phyloP scores from a whole-genome alignment of 2,797 vertebrate genomes.

The Girardinus metallicus region DNA sequence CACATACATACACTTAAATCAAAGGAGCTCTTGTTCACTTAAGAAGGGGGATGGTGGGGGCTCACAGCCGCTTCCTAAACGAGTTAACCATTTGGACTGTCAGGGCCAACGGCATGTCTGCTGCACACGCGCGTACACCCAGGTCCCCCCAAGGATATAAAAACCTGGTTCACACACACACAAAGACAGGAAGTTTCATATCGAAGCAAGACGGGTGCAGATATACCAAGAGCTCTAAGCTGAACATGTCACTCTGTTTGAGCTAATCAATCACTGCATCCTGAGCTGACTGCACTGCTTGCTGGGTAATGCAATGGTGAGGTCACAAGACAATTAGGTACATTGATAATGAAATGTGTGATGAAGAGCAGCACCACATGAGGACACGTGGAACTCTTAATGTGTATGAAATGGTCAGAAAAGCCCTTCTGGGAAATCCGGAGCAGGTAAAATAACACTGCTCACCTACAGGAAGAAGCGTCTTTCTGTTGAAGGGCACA shows the following conservation, averaged over 20 bases:
- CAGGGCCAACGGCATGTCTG: constrained; percentile 71
- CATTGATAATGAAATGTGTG: constrained; percentile 1
- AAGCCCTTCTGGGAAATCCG: neutral
- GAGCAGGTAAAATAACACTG: neutral
- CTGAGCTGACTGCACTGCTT: constrained; percentile 18
- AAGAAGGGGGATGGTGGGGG: constrained; percentile 55
- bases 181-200: constrained; percentile 36
- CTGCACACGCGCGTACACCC: constrained; percentile 12
- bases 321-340: constrained; percentile 21
- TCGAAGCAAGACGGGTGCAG: constrained; percentile 33
- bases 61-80: constrained; percentile 84
- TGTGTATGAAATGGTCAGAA: neutral
- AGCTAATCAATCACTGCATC: constrained; percentile 38
- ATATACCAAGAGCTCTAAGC: constrained; percentile 32
- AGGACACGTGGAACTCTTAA: neutral
- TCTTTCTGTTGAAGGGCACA: neutral
- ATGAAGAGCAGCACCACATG: neutral
- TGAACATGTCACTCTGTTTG: constrained; percentile 17
- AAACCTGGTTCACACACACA: neutral
- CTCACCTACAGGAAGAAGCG: neutral
- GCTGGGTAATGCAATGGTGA: constrained; percentile 23
- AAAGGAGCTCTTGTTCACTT: constrained; percentile 93
- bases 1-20: constrained; percentile 75
- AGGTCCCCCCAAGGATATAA: neutral
- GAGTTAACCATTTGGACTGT: constrained; percentile 86